Evolutionary conservation across 2,797 vertebrate species (phyloP).

Genomic region (Anguilla megastoma): DNA sequence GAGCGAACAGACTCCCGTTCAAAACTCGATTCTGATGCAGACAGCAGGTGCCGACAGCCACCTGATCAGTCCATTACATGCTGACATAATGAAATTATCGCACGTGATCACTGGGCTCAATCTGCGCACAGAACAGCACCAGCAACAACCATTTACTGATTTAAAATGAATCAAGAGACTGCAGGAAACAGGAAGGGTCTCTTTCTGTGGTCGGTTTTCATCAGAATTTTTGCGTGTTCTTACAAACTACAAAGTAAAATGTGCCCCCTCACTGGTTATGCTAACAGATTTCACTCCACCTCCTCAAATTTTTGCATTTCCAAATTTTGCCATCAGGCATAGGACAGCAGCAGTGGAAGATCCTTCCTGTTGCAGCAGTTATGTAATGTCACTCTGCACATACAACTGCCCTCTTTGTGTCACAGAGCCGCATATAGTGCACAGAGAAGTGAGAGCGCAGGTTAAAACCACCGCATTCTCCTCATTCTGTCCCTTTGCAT

Average conservation of each 20-base stretch:
- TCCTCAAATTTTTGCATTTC: neutral
- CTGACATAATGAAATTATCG: neutral
- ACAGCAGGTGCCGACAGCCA: neutral
- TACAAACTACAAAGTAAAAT: neutral
- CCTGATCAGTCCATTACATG: neutral
- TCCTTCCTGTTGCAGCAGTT: neutral
- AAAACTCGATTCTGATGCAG: neutral
- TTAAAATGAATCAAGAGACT: neutral
- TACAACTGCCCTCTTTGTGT: neutral
- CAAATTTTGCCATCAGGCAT: neutral
- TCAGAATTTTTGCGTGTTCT: neutral
- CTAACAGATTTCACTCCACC: neutral
- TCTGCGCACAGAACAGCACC: neutral
- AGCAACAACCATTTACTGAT: neutral
- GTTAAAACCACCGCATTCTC: neutral
- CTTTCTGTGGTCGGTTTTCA: neutral
- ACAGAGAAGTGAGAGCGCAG: neutral
- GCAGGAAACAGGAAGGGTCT: neutral
- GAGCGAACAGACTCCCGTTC: neutral
- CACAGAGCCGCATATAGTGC: neutral
- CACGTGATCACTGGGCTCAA: neutral
- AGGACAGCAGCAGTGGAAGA: neutral
- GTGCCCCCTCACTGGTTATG: neutral
- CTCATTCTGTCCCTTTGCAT: neutral
- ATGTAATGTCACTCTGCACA: too few species aligned